Conservation (phyloP, 2,888 invertebrate species). For the Drosophila siamana region DNA sequence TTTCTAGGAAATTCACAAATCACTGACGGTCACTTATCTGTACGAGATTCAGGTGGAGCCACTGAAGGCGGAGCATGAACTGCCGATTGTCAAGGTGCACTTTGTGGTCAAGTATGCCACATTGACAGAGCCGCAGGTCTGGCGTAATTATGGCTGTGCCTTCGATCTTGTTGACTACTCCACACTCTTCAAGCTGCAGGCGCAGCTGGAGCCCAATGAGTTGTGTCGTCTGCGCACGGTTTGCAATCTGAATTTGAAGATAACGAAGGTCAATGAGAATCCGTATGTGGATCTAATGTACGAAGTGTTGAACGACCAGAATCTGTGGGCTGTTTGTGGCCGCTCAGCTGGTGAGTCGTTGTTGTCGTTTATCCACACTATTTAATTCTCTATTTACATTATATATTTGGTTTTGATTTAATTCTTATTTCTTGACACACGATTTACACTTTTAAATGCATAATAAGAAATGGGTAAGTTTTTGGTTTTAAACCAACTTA, state of each 20-base stretch:
- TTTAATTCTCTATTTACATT: not conserved
- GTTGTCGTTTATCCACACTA: conserved; percentile 30
- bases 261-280: conserved; percentile 87
- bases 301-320: conserved; percentile 96
- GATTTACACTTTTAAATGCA: conserved; percentile 50
- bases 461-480: conserved; percentile 72
- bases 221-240: conserved; percentile 95
- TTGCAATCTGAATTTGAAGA: conserved; percentile 92
- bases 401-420: conserved; percentile 51
- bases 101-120: conserved; percentile 88
- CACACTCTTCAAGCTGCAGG: conserved; percentile 92
- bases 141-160: conserved; percentile 88
- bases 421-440: conserved; percentile 61
- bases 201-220: conserved; percentile 91
- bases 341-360: conserved; percentile 92
- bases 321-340: conserved; percentile 97
- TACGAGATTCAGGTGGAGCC: conserved; percentile 92
- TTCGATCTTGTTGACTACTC: conserved; percentile 93
- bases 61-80: conserved; percentile 87
- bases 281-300: conserved; percentile 91
- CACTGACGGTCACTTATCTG: conserved; percentile 92
- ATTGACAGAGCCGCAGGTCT: conserved; percentile 74
- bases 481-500: conserved; percentile 41
- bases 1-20: conserved; percentile 89
- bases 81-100: conserved; percentile 88